phyloP scores from a whole-genome alignment of 2,888 invertebrate genomes.

The Pachliopta kotzebuea region DNA sequence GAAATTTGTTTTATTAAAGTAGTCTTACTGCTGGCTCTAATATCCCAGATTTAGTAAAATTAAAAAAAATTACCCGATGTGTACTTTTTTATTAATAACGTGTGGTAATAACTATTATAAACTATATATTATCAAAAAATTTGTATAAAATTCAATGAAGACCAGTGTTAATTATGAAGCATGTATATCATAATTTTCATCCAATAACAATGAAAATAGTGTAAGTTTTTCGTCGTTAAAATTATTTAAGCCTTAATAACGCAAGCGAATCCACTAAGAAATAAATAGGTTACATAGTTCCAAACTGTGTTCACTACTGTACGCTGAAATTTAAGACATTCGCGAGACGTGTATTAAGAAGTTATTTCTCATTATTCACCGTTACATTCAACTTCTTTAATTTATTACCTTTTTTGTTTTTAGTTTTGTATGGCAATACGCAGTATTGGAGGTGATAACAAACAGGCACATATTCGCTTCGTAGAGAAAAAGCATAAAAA shows the following conservation, averaged over 20 bases:
- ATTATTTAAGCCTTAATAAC: slow-evolving; percentile 7
- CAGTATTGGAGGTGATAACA: not conserved
- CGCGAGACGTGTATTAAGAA: not conserved
- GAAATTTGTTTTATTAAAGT: no score
- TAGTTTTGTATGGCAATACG: not conserved
- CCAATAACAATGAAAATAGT: not conserved
- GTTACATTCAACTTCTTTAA: not conserved
- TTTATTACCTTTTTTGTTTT: not conserved
- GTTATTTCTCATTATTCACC: not conserved
- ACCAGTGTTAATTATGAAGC: no score
- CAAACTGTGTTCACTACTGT: slow-evolving; percentile 10
- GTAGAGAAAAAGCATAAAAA: no score
- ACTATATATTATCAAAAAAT: no score
- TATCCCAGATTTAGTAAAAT: no score
- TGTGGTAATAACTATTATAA: no score
- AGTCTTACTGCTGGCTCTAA: no score
- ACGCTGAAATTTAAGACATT: slow-evolving; percentile 17
- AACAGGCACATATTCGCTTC: no score
- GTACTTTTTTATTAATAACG: no score
- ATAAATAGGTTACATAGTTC: slow-evolving; percentile 25
- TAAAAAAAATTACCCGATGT: no score
- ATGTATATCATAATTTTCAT: no score
- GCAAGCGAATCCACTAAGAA: slow-evolving; percentile 18
- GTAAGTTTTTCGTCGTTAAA: not conserved
- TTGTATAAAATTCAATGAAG: no score